phyloP scores from a whole-genome alignment of 2,113 vertebrate genomes.

The Chaetodon trifascialis region DNA sequence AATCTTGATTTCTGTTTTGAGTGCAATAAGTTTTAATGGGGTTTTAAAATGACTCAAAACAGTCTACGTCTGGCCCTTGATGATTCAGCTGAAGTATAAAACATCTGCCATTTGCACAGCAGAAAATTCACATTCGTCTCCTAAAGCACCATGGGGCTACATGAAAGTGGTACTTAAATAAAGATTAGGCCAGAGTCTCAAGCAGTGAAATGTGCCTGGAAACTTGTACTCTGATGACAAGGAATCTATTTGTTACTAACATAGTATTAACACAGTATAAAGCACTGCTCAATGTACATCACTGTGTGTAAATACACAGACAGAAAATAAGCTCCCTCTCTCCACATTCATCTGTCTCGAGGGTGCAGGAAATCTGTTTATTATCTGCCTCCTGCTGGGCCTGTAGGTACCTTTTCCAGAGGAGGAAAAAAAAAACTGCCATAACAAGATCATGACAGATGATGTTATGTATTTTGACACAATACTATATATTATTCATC shows the following conservation, averaged over 20 bases:
- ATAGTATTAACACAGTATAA: neutral
- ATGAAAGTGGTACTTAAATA: conserved; percentile 44
- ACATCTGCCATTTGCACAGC: conserved; percentile 13
- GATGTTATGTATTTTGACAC: conserved; percentile 14
- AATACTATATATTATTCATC: conserved; percentile 8
- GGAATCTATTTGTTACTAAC: conserved; percentile 18
- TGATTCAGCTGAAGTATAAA: conserved; percentile 34
- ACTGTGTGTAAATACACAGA: neutral
- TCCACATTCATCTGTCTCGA: neutral
- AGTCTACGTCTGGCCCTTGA: neutral
- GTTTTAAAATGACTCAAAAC: conserved; percentile 23
- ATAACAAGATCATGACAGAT: neutral
- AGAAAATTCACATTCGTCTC: conserved; percentile 26
- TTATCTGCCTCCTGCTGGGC: conserved; percentile 1
- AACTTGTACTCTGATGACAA: neutral
- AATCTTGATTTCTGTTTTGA: conserved; percentile 27
- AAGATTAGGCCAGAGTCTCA: conserved; percentile 37
- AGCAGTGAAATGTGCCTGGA: conserved; percentile 22
- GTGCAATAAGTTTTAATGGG: conserved; percentile 7
- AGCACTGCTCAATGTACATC: neutral
- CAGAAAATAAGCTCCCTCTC: neutral
- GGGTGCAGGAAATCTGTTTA: conserved; percentile 31
- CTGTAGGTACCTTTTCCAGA: neutral
- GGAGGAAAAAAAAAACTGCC: neutral
- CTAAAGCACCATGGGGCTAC: conserved; percentile 22